Evolutionary conservation across 2,797 vertebrate species (phyloP).

Genomic region (Mus caroli): DNA sequence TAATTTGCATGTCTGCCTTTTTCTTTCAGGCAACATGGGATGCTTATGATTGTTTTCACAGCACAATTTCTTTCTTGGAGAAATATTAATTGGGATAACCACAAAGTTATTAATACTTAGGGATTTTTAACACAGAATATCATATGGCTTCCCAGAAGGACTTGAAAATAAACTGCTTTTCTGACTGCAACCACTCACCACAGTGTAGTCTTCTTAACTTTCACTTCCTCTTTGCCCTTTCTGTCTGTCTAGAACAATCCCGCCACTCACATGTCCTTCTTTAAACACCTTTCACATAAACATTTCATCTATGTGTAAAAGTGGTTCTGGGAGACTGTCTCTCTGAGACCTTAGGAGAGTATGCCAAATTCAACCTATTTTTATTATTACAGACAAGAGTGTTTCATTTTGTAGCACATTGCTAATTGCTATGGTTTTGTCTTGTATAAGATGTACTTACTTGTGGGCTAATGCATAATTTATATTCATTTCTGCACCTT

Average conservation of each 20-base stretch:
- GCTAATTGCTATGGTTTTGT: neutral
- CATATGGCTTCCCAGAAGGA: constrained; percentile 23
- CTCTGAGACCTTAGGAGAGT: neutral
- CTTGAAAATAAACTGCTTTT: constrained; percentile 53
- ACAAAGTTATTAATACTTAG: neutral
- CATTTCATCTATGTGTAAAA: neutral
- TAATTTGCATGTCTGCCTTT: neutral
- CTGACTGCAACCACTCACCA: neutral
- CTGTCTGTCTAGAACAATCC: neutral
- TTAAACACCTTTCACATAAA: neutral
- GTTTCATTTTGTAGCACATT: neutral
- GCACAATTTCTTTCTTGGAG: constrained; percentile 49
- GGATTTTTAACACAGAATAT: constrained; percentile 35
- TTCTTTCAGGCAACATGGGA: constrained; percentile 19
- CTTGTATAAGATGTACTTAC: neutral
- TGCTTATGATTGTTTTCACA: constrained; percentile 59
- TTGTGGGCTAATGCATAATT: constrained; percentile 30
- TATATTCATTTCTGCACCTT: constrained; percentile 28
- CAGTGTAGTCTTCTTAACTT: neutral
- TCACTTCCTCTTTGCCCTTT: neutral
- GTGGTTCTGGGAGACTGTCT: neutral
- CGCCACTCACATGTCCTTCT: neutral
- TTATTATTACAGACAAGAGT: neutral
- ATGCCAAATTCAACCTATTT: constrained; percentile 30
- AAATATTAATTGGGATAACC: constrained; percentile 19